Percentiles rank a stretch among this genome's conserved stretches.
phyloP scores from a whole-genome alignment of 23 tunicate genomes.

The Phallusia fumigata region DNA sequence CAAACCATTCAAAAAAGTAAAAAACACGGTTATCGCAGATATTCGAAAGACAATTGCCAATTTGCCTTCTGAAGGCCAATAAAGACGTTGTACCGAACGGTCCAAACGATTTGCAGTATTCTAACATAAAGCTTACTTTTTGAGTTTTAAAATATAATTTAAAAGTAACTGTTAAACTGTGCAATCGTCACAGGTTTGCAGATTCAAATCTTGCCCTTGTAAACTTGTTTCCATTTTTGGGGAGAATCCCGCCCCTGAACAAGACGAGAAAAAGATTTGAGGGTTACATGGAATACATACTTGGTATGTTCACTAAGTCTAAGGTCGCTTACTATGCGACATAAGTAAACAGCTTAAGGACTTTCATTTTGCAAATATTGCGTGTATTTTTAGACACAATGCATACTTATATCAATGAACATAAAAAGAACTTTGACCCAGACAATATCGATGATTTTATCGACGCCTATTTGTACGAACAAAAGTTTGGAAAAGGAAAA shows the following conservation, averaged over 20 bases:
- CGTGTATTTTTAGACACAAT: not conserved
- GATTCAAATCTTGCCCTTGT: not conserved
- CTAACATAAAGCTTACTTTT: too few species aligned
- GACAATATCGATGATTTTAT: conserved; percentile 19
- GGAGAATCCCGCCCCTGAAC: not conserved
- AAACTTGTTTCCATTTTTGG: conserved; percentile 1
- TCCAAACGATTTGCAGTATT: too few species aligned
- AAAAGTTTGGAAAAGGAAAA: not conserved
- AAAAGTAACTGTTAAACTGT: too few species aligned
- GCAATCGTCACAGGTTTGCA: not conserved
- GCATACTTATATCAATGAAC: conserved; percentile 7
- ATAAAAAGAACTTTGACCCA: conserved; percentile 11
- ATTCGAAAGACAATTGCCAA: too few species aligned
- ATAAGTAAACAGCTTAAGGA: too few species aligned
- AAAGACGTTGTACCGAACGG: too few species aligned
- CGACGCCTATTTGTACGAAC: conserved; percentile 34
- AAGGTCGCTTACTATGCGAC: too few species aligned
- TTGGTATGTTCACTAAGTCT: not conserved
- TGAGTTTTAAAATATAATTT: too few species aligned
- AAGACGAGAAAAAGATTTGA: not conserved
- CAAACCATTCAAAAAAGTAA: too few species aligned
- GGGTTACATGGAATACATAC: not conserved
- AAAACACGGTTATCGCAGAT: too few species aligned
- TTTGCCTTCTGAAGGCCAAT: too few species aligned
- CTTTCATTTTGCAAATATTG: not conserved